A percentile compares a stretch with the other conserved stretches of the same genome.
phyloP scores from a whole-genome alignment of 2,113 vertebrate genomes.

The Melozone crissalis region DNA sequence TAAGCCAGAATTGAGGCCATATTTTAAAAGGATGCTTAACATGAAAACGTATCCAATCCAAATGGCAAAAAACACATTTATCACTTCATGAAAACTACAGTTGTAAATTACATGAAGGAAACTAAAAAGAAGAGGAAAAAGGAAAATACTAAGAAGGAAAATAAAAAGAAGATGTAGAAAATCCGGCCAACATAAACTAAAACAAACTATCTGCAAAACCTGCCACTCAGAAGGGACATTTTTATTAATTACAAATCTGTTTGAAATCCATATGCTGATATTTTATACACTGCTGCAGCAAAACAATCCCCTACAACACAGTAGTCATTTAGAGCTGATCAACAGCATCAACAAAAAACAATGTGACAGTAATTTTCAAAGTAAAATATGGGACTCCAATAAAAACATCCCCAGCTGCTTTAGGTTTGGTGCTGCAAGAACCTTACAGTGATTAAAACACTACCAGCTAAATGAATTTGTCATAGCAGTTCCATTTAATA shows the following conservation, averaged over 20 bases:
- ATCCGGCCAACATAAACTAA: neutral
- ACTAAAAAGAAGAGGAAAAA: neutral
- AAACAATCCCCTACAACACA: neutral
- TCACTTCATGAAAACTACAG: neutral
- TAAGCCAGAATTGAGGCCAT: neutral
- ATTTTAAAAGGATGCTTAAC: neutral
- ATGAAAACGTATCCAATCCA: neutral
- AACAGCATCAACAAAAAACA: neutral
- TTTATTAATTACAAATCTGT: neutral
- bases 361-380: neutral
- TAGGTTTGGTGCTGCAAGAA: neutral
- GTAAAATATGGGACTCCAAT: neutral
- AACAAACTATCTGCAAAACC: neutral
- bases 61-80: neutral
- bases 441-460: neutral
- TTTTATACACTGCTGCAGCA: neutral
- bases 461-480: neutral
- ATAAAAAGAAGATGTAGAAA: neutral
- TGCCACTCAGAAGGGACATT: neutral
- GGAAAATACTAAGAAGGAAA: no score
- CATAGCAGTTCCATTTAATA: neutral
- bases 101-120: neutral
- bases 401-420: neutral
- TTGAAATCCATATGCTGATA: neutral
- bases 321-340: neutral